phyloP scores from a whole-genome alignment of 92 coral and sea anemone species.

The Montipora capitata region DNA sequence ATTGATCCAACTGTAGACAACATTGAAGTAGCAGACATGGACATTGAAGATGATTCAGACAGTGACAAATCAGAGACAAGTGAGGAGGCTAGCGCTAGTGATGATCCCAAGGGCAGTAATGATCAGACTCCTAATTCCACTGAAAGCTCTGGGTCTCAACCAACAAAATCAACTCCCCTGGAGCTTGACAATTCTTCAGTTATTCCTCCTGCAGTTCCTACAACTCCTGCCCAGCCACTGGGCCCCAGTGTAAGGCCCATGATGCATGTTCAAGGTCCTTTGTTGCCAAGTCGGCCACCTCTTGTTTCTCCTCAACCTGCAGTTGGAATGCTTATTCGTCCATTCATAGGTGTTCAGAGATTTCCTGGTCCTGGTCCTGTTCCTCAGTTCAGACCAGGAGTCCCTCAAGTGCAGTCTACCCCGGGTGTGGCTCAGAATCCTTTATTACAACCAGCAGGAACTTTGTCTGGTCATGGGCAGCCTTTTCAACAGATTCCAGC shows the following conservation, averaged over 20 bases:
- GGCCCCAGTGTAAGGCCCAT: slow-evolving; percentile 4
- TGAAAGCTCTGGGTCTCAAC: slow-evolving; percentile 38
- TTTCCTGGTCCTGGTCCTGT: slow-evolving; percentile 13
- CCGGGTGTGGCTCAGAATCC: slow-evolving; percentile 32
- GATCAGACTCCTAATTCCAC: slow-evolving; percentile 50
- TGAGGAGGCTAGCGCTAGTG: slow-evolving; percentile 52
- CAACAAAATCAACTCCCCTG: slow-evolving; percentile 7
- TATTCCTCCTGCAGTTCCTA: slow-evolving; percentile 30
- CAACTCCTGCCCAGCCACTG: slow-evolving; percentile 31
- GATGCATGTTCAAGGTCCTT: slow-evolving; percentile 18
- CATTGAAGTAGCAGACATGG: slow-evolving; percentile 99
- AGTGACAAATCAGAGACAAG: slow-evolving; percentile 86
- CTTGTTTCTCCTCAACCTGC: slow-evolving; percentile 42
- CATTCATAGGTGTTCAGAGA: slow-evolving; percentile 45
- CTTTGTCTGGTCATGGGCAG: slow-evolving; percentile 70
- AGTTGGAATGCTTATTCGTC: slow-evolving; percentile 44
- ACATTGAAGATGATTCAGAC: slow-evolving; percentile 94
- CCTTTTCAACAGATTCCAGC: slow-evolving; percentile 38
- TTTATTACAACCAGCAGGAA: slow-evolving; percentile 30
- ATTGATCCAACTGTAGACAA: slow-evolving; percentile 97
- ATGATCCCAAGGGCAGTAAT: slow-evolving; percentile 42
- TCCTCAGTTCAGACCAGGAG: slow-evolving; percentile 42
- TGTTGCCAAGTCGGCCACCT: slow-evolving; percentile 20
- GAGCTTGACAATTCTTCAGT: slow-evolving; percentile 12
- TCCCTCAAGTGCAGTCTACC: slow-evolving; percentile 23